Evolutionary conservation across 2,888 invertebrate genomes (phyloP).

Genomic region (Laothoe populi): DNA sequence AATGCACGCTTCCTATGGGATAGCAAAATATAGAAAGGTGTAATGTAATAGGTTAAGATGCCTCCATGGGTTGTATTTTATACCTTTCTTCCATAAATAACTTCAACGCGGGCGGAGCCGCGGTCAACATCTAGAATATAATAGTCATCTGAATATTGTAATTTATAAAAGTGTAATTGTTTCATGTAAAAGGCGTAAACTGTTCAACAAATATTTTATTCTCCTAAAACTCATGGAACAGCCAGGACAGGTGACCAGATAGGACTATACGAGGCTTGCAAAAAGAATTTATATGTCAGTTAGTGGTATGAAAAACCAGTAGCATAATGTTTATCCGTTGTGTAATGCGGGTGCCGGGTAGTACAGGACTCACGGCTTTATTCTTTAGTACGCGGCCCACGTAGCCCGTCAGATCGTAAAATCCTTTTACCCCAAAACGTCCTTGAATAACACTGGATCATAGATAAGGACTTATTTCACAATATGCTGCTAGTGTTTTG

Average conservation of each 20-base stretch:
- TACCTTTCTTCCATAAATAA: no score
- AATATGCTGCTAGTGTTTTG: slow-evolving; percentile 51
- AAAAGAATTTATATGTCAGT: slow-evolving; percentile 28
- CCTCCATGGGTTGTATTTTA: no score
- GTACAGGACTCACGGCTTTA: slow-evolving; percentile 51
- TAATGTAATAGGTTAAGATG: no score
- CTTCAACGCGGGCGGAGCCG: no score
- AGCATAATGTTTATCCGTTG: slow-evolving; percentile 52
- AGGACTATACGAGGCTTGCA: not conserved
- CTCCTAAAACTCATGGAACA: not conserved
- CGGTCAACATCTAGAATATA: no score
- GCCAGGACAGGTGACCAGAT: not conserved
- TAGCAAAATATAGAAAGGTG: no score
- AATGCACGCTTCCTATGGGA: no score
- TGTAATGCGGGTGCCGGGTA: slow-evolving; percentile 53
- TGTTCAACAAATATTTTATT: not conserved
- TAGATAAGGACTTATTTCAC: slow-evolving; percentile 56
- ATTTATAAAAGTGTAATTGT: not conserved
- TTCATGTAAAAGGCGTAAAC: no score
- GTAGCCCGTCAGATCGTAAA: slow-evolving; percentile 57
- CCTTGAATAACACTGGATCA: slow-evolving; percentile 60
- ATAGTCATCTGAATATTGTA: not conserved
- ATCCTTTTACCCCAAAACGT: slow-evolving; percentile 56
- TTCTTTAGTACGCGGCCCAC: slow-evolving; percentile 54
- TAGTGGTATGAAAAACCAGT: slow-evolving; percentile 47